Percentiles rank a stretch among this genome's conserved stretches.
These are phyloP conservation scores for Melanotaenia trifasciata DNA, from an alignment of 2,797 vertebrate genomes.

Conservation along the genomic window DNA sequence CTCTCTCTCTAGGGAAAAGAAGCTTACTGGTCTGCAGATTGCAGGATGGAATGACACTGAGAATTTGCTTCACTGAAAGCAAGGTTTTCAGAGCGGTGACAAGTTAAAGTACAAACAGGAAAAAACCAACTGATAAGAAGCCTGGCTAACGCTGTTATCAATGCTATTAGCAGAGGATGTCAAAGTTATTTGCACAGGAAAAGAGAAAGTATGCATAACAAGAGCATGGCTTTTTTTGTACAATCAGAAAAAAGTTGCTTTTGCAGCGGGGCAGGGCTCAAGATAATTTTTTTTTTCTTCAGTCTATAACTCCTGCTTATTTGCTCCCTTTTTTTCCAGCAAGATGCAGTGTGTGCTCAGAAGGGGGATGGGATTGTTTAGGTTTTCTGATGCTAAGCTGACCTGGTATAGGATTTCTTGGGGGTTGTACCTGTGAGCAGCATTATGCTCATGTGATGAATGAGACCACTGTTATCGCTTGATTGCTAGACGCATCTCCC, in stretches of 20 bases:
- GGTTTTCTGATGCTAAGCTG: constrained; percentile 53
- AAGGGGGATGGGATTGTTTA: constrained; percentile 65
- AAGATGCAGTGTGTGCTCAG: constrained; percentile 40
- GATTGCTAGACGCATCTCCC: constrained; percentile 76
- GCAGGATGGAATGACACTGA: constrained; percentile 20
- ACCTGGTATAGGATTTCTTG: constrained; percentile 74
- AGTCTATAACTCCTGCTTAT: constrained; percentile 47
- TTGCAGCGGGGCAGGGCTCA: constrained; percentile 28
- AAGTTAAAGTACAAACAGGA: constrained; percentile 64
- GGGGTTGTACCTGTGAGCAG: constrained; percentile 74
- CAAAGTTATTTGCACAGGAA: constrained; percentile 53
- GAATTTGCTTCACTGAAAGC: constrained; percentile 47
- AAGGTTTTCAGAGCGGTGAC: constrained; percentile 55
- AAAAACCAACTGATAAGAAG: constrained; percentile 62
- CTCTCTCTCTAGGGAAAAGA: constrained; percentile 19
- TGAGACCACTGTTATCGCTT: constrained; percentile 79
- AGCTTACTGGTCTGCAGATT: constrained; percentile 8
- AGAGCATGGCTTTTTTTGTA: constrained; percentile 38
- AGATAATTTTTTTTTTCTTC: constrained; percentile 46
- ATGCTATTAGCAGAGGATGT: constrained; percentile 49
- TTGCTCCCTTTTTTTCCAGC: constrained; percentile 45
- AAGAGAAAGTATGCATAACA: constrained; percentile 39
- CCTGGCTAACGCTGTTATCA: constrained; percentile 61
- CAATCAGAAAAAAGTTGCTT: constrained; percentile 34
- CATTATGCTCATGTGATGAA: constrained; percentile 80